Conservation (phyloP, 2,888 invertebrate species). For the Aphodius granarius region DNA sequence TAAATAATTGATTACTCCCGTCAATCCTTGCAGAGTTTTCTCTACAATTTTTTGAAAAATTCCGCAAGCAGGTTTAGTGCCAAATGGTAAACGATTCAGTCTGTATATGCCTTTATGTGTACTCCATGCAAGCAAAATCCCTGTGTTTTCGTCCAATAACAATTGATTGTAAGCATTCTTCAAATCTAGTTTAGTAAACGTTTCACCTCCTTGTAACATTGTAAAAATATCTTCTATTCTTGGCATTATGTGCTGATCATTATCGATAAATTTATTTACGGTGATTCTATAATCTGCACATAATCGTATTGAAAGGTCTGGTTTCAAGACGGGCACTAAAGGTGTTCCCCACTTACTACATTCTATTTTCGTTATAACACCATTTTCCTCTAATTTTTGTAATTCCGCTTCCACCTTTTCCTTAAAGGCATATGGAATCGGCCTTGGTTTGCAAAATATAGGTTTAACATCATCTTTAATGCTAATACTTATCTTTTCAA, state of each 20-base stretch:
- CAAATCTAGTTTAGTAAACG: slow-evolving; percentile 28
- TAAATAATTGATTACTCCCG: slow-evolving; percentile 30
- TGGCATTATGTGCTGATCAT: too few relatives aligned
- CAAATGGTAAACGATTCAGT: slow-evolving; percentile 46
- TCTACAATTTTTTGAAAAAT: slow-evolving; percentile 46
- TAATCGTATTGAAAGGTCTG: slow-evolving; percentile 19
- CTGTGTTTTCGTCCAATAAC: slow-evolving; percentile 19
- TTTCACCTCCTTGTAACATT: slow-evolving; percentile 24
- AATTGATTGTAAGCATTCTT: slow-evolving; percentile 27
- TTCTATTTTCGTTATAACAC: slow-evolving; percentile 27
- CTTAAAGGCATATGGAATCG: slow-evolving; percentile 23
- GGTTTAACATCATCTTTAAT: slow-evolving; percentile 17
- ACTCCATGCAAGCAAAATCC: slow-evolving; percentile 28
- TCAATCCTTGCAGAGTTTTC: slow-evolving; percentile 31
- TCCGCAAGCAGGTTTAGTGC: slow-evolving; percentile 45
- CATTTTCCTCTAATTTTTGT: slow-evolving; percentile 26
- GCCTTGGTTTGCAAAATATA: slow-evolving; percentile 24
- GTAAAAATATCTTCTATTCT: too few relatives aligned
- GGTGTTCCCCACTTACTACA: slow-evolving; percentile 30
- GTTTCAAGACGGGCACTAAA: slow-evolving; percentile 32
- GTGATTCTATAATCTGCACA: slow-evolving; percentile 38
- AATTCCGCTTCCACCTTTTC: slow-evolving; percentile 28
- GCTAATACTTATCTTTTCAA: slow-evolving; percentile 21
- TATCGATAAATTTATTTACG: slow-evolving; percentile 35
- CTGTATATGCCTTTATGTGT: slow-evolving; percentile 41